Evolutionary conservation across 2,888 invertebrate genomes (phyloP).

Genomic region (Terebella lapidaria): DNA sequence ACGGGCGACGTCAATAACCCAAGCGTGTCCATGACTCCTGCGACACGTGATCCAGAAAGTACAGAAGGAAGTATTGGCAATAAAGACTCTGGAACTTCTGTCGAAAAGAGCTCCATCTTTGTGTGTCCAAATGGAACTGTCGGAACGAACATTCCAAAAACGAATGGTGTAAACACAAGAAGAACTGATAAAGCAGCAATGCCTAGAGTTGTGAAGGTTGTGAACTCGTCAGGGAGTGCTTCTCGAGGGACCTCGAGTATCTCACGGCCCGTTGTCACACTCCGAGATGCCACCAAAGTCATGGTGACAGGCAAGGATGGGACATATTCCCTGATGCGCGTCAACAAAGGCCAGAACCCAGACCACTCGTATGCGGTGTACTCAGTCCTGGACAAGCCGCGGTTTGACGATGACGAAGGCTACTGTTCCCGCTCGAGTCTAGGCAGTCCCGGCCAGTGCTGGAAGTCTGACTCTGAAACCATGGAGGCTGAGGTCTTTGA

Average conservation of each 20-base stretch:
- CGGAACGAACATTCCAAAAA: neutral
- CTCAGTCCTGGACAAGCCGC: neutral
- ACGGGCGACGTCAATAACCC: neutral
- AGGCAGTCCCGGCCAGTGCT: conserved; percentile 23
- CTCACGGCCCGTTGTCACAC: neutral
- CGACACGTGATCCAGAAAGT: no score
- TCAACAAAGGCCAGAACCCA: neutral
- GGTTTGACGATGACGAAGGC: conserved; percentile 26
- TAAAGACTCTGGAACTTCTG: neutral
- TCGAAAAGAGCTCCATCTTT: neutral
- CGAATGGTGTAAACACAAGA: no score
- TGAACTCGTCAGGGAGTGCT: neutral
- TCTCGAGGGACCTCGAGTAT: neutral
- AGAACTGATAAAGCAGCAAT: neutral
- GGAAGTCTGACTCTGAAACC: conserved; percentile 13
- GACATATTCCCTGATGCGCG: neutral
- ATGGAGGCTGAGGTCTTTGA: conserved; percentile 10
- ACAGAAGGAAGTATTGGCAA: neutral
- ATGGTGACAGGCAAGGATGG: neutral
- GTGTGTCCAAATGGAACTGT: neutral
- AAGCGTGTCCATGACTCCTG: no score
- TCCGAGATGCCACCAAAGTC: neutral
- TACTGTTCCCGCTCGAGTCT: conserved; percentile 27
- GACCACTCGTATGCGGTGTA: conserved; percentile 1
- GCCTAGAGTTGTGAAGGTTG: neutral